Evolutionary conservation across 1,140 invertebrate genomes (phyloP).

Genomic region (Leptopilina boulardi): DNA sequence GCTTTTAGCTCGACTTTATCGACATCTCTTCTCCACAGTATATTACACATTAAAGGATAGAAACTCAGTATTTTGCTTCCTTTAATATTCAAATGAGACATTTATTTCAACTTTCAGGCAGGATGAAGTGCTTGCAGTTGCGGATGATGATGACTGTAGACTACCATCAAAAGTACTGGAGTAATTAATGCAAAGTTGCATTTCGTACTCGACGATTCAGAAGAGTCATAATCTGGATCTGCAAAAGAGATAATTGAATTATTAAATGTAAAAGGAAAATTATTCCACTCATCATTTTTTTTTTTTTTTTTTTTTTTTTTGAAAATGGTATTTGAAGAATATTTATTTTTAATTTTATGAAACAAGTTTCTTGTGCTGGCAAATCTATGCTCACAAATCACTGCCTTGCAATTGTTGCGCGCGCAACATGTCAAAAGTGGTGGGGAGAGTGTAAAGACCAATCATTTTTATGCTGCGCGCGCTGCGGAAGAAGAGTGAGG

Average conservation of each 20-base stretch:
- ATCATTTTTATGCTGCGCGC: too few species aligned
- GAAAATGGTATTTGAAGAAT: too few species aligned
- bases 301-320: too few species aligned
- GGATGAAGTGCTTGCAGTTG: slow-evolving; percentile 66
- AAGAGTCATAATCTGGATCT: slow-evolving; percentile 71
- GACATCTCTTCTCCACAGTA: slow-evolving; percentile 3
- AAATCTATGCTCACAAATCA: too few species aligned
- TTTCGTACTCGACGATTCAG: slow-evolving; percentile 53
- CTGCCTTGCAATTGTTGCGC: too few species aligned
- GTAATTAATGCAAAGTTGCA: slow-evolving; percentile 53
- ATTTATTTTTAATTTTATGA: too few species aligned
- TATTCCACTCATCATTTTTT: too few species aligned
- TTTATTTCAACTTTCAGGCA: slow-evolving; percentile 64
- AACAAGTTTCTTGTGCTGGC: too few species aligned
- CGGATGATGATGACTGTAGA: slow-evolving; percentile 65
- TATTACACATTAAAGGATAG: not conserved
- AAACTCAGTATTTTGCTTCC: not conserved
- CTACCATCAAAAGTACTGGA: slow-evolving; percentile 54
- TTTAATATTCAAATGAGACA: slow-evolving; percentile 37
- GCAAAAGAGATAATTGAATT: slow-evolving; percentile 51
- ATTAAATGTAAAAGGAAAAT: slow-evolving; percentile 10
- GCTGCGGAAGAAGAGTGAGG: too few species aligned
- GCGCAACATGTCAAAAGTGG: too few species aligned
- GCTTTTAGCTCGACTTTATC: not conserved
- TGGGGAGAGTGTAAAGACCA: too few species aligned